Conservation (phyloP, 2,797 vertebrate genomes). For the Darevskia nairensis region DNA sequence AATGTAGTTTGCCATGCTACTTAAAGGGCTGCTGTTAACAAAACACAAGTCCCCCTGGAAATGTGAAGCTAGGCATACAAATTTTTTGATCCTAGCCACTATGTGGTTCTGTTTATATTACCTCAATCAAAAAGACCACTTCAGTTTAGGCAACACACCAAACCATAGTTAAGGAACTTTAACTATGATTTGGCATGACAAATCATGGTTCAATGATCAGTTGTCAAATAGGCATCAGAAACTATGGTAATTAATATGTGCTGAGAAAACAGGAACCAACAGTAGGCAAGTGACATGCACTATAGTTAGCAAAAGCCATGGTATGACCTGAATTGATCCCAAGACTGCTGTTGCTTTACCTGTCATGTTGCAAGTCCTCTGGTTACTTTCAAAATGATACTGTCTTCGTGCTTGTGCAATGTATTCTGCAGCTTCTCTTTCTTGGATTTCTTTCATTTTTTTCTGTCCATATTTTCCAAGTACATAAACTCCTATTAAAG, state of each 20-base stretch:
- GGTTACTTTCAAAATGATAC: slow-evolving; percentile 98
- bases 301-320: background rate
- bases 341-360: slow-evolving; percentile 76
- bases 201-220: background rate
- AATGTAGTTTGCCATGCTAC: background rate
- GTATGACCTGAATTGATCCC: slow-evolving; percentile 6
- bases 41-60: background rate
- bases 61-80: background rate
- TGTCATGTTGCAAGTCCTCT: slow-evolving; percentile 98
- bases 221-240: background rate
- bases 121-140: background rate
- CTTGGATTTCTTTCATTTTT: slow-evolving; percentile 93
- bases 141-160: background rate
- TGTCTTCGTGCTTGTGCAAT: slow-evolving; percentile 92
- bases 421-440: slow-evolving; percentile 92
- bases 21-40: background rate
- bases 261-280: background rate
- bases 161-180: background rate
- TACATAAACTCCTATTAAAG: slow-evolving; percentile 88
- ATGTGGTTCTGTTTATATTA: background rate
- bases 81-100: background rate
- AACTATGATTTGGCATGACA: background rate
- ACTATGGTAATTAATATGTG: background rate
- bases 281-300: background rate
- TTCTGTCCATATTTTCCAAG: slow-evolving; percentile 94